A percentile compares a stretch with the other conserved stretches of the same genome.
Evolutionary conservation across 2,113 vertebrate species (phyloP).

Genomic region (Leptobrachium leishanense): DNA sequence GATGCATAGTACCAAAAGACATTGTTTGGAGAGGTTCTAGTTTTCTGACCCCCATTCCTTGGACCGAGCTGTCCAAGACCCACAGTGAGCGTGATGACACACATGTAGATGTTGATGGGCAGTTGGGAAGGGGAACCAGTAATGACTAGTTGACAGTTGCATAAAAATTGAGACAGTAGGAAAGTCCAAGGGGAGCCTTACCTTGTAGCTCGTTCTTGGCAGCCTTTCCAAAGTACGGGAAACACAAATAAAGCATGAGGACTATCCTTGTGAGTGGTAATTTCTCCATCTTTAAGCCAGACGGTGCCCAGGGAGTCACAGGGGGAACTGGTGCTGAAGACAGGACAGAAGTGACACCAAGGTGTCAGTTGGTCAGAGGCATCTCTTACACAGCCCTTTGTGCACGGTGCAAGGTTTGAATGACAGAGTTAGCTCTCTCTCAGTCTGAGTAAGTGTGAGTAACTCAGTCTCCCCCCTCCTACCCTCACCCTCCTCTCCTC

Average conservation of each 20-base stretch:
- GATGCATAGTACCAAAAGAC: too few species aligned
- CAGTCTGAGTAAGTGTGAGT: background rate
- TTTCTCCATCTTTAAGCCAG: conserved; percentile 25
- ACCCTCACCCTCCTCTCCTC: background rate
- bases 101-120: too few species aligned
- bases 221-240: conserved; percentile 50
- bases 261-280: background rate
- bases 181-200: conserved; percentile 49
- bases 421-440: conserved; percentile 1
- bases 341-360: conserved; percentile 5
- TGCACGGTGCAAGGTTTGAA: background rate
- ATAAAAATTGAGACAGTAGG: too few species aligned
- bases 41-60: too few species aligned
- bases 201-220: conserved; percentile 65
- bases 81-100: too few species aligned
- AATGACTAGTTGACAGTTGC: too few species aligned
- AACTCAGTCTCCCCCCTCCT: background rate
- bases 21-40: too few species aligned
- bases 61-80: too few species aligned
- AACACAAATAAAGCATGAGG: conserved; percentile 45
- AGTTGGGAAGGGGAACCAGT: too few species aligned
- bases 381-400: background rate
- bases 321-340: background rate
- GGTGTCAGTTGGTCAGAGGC: conserved; percentile 50
- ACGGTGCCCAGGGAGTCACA: background rate